These are phyloP conservation scores for Serinus canaria DNA, from an alignment of 2,113 vertebrate species.

Conservation along the genomic window DNA sequence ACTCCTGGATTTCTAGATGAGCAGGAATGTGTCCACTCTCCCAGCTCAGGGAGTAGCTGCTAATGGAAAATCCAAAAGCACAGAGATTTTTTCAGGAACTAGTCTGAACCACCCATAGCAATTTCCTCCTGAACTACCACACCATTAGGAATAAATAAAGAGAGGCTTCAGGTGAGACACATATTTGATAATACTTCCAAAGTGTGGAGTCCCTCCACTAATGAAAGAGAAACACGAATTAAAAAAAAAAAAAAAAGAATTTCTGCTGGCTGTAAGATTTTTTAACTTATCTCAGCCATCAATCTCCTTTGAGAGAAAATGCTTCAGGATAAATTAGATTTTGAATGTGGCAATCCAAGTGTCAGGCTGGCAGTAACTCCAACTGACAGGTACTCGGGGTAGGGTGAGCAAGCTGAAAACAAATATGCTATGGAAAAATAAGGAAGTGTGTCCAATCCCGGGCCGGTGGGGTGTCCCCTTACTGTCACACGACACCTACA, in stretches of 20 bases:
- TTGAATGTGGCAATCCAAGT: background rate
- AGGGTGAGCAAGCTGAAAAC: background rate
- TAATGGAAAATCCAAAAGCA: background rate
- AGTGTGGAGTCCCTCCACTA: background rate
- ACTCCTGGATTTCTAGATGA: background rate
- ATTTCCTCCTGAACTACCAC: background rate
- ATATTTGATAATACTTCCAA: background rate
- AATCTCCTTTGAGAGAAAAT: background rate
- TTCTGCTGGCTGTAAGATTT: background rate
- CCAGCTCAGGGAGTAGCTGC: background rate
- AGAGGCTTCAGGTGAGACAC: background rate
- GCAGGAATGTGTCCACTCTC: background rate
- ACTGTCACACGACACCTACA: background rate
- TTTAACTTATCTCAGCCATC: background rate
- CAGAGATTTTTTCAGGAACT: background rate
- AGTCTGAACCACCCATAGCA: fast-evolving
- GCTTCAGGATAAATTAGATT: background rate
- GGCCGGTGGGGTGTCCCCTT: background rate
- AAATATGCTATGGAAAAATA: slow-evolving; percentile 21
- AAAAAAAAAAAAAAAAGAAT: background rate
- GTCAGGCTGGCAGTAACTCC: background rate
- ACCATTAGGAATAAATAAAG: background rate
- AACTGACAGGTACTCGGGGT: background rate
- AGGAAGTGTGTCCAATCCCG: background rate
- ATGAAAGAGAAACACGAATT: background rate